Percentiles rank a stretch among this genome's conserved stretches.
phyloP scores from a whole-genome alignment of 2,113 vertebrate genomes.

The Isichthys henryi region DNA sequence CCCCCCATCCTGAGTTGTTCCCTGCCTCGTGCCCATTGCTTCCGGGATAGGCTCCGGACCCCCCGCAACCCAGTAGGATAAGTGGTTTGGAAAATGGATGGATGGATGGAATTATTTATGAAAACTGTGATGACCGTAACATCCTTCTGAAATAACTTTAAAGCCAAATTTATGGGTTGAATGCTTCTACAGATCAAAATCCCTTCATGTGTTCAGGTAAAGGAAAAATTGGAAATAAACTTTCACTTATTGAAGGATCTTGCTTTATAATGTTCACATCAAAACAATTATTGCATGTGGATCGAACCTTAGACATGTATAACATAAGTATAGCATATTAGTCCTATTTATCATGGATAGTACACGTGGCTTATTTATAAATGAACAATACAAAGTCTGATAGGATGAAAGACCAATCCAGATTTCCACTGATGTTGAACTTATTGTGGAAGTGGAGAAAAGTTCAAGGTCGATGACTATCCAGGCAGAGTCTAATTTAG shows the following conservation, averaged over 20 bases:
- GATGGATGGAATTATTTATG: not conserved
- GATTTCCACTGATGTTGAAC: slow-evolving; percentile 32
- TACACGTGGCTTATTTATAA: slow-evolving; percentile 8
- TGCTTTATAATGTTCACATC: not conserved
- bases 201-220: not conserved
- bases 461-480: slow-evolving; percentile 41
- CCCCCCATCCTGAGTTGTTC: too few relatives aligned
- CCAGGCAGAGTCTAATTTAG: not conserved
- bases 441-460: slow-evolving; percentile 44
- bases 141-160: not conserved
- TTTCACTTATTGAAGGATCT: not conserved
- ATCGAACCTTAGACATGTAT: not conserved
- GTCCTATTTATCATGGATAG: not conserved
- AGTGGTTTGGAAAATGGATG: too few relatives aligned
- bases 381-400: slow-evolving; percentile 16
- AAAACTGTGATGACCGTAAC: not conserved
- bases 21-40: too few relatives aligned
- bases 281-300: not conserved
- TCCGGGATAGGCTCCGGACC: too few relatives aligned
- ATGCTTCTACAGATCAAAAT: not conserved
- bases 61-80: too few relatives aligned
- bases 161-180: not conserved
- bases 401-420: slow-evolving; percentile 24
- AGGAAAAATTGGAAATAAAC: not conserved
- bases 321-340: not conserved